Evolutionary conservation across 1,140 invertebrate genomes (phyloP).

Genomic region (Drosophila kurseongensis): DNA sequence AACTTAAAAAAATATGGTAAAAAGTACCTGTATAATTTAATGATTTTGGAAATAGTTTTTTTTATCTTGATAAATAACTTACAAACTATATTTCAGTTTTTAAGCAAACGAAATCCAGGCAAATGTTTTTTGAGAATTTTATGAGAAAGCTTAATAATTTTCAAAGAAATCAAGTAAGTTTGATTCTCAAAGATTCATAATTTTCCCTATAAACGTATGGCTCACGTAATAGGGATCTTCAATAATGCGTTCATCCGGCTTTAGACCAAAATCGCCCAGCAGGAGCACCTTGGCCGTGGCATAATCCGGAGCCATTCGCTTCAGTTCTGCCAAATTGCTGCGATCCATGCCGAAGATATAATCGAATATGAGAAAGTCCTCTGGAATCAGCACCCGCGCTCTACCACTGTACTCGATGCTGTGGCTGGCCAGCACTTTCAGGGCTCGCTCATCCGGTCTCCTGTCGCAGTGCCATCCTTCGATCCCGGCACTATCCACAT

Average conservation of each 20-base stretch:
- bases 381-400: slow-evolving; percentile 89
- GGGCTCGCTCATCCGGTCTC: slow-evolving; percentile 90
- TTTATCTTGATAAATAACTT: no score
- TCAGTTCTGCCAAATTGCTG: slow-evolving; percentile 90
- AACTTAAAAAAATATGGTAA: no score
- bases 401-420: slow-evolving; percentile 89
- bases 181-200: neutral
- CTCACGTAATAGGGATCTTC: slow-evolving; percentile 94
- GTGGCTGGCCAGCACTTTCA: slow-evolving; percentile 89
- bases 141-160: neutral
- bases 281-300: slow-evolving; percentile 89
- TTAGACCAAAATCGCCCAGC: slow-evolving; percentile 91
- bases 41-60: no score
- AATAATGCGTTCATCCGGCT: slow-evolving; percentile 89
- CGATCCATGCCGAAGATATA: slow-evolving; percentile 97
- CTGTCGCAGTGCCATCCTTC: slow-evolving; percentile 93
- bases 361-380: slow-evolving; percentile 91
- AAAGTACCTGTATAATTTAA: no score
- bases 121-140: neutral
- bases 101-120: no score
- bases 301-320: slow-evolving; percentile 86
- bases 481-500: slow-evolving; percentile 94
- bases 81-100: no score
- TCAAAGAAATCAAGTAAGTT: neutral
- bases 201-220: neutral